Base-by-base conservation (phyloP, 2,113 vertebrate genomes). In the Galeopterus variegatus region DNA sequence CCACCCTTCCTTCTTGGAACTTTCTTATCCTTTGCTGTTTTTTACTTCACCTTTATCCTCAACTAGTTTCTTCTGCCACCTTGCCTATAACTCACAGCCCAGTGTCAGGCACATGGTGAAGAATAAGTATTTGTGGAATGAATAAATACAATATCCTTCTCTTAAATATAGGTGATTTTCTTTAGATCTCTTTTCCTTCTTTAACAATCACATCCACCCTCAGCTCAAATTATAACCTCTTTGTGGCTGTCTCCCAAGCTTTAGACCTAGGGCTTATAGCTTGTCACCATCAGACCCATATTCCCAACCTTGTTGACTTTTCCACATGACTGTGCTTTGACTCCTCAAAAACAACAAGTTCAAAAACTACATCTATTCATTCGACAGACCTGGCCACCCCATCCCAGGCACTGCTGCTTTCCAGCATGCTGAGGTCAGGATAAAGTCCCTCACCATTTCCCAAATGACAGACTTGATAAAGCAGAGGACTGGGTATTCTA, bases 391-490 rank as follows among this genome's bases (percentile, higher is more conserved):
- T 11, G 33, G 52, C 50, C 64, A 23, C 23, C 11, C 21, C 19
- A 10, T 33, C 67, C 28, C 18, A 18, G 26, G 21, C 14, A 24
- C 8, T 15, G 5, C 13, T 64, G 26, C 5, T 84, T 70, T 85
- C 60, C 54, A 77, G 77, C 2, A 70, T 58, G 23, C 48, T 19
- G 15, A 85, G 31, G 8, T 72, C 56, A 41, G 15, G 56, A n/a
- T 50, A 54, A 82, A 96, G 36, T 33, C n/a, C 36, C 6, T 31
- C 1, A 18, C 69, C 65, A 18, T 6, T 73, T 86, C 36, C 91
- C 80, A 70, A 62, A 82, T 28, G 65, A 89, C n/a, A 86, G 45
- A 56, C 64, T 80, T 62, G 70, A 75, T 70, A 93, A 92, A 83
- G 52, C 52, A 77, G 15, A 80, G 48, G 64, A 89, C 23, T 89